phyloP scores from a whole-genome alignment of 2,888 invertebrate species.

The Agelastica alni region DNA sequence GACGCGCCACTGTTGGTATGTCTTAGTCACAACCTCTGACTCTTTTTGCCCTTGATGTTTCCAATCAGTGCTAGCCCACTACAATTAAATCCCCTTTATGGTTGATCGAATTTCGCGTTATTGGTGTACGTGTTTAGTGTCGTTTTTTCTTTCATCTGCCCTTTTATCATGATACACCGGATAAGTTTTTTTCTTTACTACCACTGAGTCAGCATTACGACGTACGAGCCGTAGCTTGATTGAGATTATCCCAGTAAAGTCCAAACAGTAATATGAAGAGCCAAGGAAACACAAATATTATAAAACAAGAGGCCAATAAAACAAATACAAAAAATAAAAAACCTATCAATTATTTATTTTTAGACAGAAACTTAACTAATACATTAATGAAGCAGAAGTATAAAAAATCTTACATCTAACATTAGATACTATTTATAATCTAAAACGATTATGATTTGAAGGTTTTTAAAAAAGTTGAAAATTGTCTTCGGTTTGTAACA shows the following conservation, averaged over 20 bases:
- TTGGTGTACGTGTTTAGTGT: conserved; percentile 39
- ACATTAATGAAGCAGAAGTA: too few relatives aligned
- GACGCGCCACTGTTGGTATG: conserved; percentile 35
- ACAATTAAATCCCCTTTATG: conserved; percentile 56
- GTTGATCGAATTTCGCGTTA: conserved; percentile 53
- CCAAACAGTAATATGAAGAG: too few relatives aligned
- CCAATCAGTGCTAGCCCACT: conserved; percentile 53
- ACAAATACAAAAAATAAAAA: too few relatives aligned
- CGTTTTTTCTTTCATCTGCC: conserved; percentile 24
- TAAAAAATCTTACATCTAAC: too few relatives aligned
- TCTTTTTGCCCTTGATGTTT: conserved; percentile 40
- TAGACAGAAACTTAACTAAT: too few relatives aligned
- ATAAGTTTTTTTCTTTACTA: conserved; percentile 22
- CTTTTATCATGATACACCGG: conserved; percentile 22
- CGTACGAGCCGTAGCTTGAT: background rate
- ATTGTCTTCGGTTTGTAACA: too few relatives aligned
- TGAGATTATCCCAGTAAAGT: background rate
- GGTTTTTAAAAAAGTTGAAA: too few relatives aligned
- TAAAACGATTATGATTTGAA: too few relatives aligned
- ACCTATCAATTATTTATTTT: too few relatives aligned
- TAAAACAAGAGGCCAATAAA: too few relatives aligned
- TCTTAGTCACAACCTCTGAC: conserved; percentile 50
- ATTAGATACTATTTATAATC: too few relatives aligned
- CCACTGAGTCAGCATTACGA: conserved; percentile 20
- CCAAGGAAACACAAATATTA: too few relatives aligned